A percentile compares a stretch with the other conserved stretches of the same genome.
These are phyloP conservation scores for Penaeus indicus DNA, from an alignment of 1,140 invertebrate genomes.

Conservation along the genomic window DNA sequence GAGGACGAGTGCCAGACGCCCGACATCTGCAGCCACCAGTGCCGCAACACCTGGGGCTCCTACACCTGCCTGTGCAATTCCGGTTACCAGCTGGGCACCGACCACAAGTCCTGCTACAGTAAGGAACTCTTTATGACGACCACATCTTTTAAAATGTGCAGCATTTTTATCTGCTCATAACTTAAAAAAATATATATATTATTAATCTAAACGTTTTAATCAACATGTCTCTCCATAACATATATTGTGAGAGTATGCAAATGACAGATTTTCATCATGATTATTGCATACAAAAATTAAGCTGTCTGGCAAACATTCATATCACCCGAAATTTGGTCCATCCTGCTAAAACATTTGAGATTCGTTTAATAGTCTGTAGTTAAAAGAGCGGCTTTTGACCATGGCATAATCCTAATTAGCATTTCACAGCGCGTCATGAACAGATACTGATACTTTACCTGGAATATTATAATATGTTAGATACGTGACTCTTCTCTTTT, in stretches of 20 bases:
- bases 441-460: not conserved
- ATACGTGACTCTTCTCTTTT: not conserved
- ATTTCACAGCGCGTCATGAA: not conserved
- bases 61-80: conserved; percentile 69
- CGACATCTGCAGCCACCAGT: conserved; percentile 78
- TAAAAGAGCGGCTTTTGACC: no score
- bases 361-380: no score
- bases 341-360: no score
- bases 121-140: not conserved
- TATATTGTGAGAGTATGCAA: no score
- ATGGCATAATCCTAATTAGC: not conserved
- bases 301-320: no score
- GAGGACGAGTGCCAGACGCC: conserved; percentile 83
- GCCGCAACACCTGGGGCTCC: conserved; percentile 69
- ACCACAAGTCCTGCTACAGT: conserved; percentile 71
- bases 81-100: conserved; percentile 77
- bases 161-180: no score
- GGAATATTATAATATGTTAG: not conserved
- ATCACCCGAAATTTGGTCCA: no score
- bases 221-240: no score
- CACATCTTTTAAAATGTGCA: no score
- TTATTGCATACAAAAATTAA: no score
- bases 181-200: not conserved
- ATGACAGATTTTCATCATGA: no score
- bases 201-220: not conserved